Conservation (phyloP, 2,888 invertebrate species). For the Drosophila phalerata region DNA sequence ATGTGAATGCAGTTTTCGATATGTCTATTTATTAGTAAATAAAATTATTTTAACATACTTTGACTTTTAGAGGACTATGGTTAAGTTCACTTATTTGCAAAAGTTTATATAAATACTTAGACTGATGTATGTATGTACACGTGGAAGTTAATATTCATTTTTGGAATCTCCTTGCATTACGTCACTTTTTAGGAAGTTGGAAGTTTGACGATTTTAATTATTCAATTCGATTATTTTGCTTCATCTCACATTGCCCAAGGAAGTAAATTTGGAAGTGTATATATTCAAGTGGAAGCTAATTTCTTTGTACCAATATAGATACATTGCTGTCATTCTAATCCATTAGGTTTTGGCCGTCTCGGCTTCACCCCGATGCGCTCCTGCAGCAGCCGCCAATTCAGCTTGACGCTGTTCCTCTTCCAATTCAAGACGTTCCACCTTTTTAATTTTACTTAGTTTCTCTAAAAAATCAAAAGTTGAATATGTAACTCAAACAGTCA, state of each 20-base stretch:
- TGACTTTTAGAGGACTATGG: conserved; percentile 25
- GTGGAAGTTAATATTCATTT: conserved; percentile 42
- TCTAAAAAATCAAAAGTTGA: conserved; percentile 84
- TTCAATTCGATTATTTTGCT: conserved; percentile 19
- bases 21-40: conserved; percentile 28
- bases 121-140: conserved; percentile 49
- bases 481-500: conserved; percentile 1
- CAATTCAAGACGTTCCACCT: conserved; percentile 86
- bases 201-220: conserved; percentile 65
- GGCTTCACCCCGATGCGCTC: conserved; percentile 44
- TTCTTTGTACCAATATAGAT: conserved; percentile 45
- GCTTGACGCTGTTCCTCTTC: conserved; percentile 85
- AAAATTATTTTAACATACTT: conserved; percentile 22
- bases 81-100: conserved; percentile 46
- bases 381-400: conserved; percentile 86
- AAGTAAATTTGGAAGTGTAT: conserved; percentile 70
- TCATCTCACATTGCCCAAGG: conserved; percentile 43
- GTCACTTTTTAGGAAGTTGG: conserved; percentile 48
- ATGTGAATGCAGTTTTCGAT: background rate
- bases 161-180: conserved; percentile 22
- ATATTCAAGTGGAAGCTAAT: conserved; percentile 57
- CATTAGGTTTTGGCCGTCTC: conserved; percentile 66
- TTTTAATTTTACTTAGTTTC: conserved; percentile 89
- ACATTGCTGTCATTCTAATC: conserved; percentile 31
- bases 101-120: conserved; percentile 52